A percentile compares a stretch with the other conserved stretches of the same genome.
These are phyloP conservation scores for Streblospio benedicti DNA, from an alignment of 1,140 invertebrate species.

Conservation along the genomic window DNA sequence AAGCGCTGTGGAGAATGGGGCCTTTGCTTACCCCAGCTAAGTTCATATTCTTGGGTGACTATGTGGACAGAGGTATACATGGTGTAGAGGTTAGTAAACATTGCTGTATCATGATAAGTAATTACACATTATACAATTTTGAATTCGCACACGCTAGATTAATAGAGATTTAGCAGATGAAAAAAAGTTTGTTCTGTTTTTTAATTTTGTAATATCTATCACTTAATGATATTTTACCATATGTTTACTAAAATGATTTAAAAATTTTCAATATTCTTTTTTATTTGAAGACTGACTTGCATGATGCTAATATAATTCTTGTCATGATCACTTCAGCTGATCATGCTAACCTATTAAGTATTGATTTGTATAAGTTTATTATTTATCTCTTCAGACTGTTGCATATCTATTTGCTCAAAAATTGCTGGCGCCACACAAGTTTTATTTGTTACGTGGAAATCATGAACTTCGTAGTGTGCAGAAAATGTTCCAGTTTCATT, in stretches of 20 bases:
- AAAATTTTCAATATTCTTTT: neutral
- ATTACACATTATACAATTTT: too few species aligned
- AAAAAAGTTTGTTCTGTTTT: too few species aligned
- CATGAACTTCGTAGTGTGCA: slow-evolving; percentile 60
- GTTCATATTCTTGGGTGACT: slow-evolving; percentile 60
- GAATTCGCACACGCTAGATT: too few species aligned
- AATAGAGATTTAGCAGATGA: too few species aligned
- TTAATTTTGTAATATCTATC: too few species aligned
- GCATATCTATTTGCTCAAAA: slow-evolving; percentile 60
- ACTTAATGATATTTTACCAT: too few species aligned
- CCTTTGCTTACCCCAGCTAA: slow-evolving; percentile 53
- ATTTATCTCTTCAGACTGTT: slow-evolving; percentile 47
- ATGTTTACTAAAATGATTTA: slow-evolving; percentile 5
- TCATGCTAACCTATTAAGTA: too few species aligned
- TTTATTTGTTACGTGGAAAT: slow-evolving; percentile 57
- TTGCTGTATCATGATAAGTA: neutral
- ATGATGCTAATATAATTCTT: too few species aligned
- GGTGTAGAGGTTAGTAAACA: slow-evolving; percentile 51
- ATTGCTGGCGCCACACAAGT: slow-evolving; percentile 54
- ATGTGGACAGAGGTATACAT: slow-evolving; percentile 57
- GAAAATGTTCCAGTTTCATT: slow-evolving; percentile 62
- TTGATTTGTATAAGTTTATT: too few species aligned
- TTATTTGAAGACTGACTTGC: neutral
- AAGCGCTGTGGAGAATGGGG: slow-evolving; percentile 55
- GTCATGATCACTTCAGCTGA: too few species aligned